Evolutionary conservation across 2,797 vertebrate species (phyloP), one percentile per base, ranked within the genome.

Genomic region (Cirrhinus mrigala): DNA sequence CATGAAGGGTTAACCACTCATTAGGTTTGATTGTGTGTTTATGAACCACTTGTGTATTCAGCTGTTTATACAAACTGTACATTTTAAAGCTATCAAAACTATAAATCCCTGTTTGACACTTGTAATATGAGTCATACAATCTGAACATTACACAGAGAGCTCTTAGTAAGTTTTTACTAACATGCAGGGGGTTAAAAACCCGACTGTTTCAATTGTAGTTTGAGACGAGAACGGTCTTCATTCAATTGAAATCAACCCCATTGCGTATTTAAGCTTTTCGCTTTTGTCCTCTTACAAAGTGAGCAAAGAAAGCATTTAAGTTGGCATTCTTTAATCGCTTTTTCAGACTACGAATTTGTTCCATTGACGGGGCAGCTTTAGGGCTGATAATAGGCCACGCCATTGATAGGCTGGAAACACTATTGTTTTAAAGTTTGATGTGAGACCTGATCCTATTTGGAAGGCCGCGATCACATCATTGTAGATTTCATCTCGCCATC

Each of bases 381-480:
- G 52, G 78, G 85, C 88, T 89, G 88, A 78, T 85, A 87, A 91
- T 85, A 70, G 78, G 64, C 56, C 1, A 50, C 83, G 87, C 76
- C 89, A 92, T 46, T 56, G 78, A 85, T 64, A 71, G 79, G 87
- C 84, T 77, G 60, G 80, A 83, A 69, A 92, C 88, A 92, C 87
- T 92, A 92, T 91, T 93, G 89, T 94, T 96, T 93, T 91, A 91
- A 90, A 87, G 89, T 90, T 83, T 88, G 79, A 93, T 89, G 54
- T 88, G 91, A 92, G 96, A 96, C 93, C 89, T 87, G 92, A 94
- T 78, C 90, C 89, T 89, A 54, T 81, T 27, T 86, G 83, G 37
- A 85, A 81, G 91, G 52, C 84, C 78, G 44, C 50, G 89, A 90
- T 94, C 89, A 48, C 87, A 91, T 95, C 89, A 90, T 93, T 91